These are phyloP conservation scores for Anguilla pacifica DNA, from an alignment of 2,797 vertebrate species.

Conservation along the genomic window DNA sequence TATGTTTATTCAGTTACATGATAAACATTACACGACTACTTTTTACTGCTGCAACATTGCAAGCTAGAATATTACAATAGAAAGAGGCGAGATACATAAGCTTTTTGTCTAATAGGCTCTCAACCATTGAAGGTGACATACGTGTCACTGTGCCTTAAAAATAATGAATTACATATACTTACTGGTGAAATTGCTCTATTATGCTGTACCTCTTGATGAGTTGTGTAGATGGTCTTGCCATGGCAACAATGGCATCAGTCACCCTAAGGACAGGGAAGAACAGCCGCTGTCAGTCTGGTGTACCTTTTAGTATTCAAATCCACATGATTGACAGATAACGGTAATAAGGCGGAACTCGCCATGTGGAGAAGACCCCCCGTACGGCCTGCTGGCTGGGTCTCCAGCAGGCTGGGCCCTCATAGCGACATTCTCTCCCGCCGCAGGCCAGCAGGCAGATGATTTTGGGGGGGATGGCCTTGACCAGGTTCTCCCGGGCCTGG, in stretches of 20 bases:
- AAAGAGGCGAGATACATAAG: background rate
- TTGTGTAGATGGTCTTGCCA: slow-evolving; percentile 74
- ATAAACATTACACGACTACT: background rate
- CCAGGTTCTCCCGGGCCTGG: slow-evolving; percentile 78
- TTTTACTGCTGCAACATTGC: background rate
- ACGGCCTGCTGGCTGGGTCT: slow-evolving; percentile 75
- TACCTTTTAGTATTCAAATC: background rate
- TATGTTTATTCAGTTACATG: background rate
- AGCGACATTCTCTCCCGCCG: slow-evolving; percentile 77
- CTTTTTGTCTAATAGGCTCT: background rate
- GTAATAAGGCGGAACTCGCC: slow-evolving; percentile 58
- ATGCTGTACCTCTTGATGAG: slow-evolving; percentile 77
- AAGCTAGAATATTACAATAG: background rate
- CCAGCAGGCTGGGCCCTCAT: slow-evolving; percentile 79
- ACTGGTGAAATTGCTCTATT: slow-evolving; percentile 78
- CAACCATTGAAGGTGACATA: background rate
- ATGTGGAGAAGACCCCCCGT: slow-evolving; percentile 78
- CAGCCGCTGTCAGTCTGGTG: background rate
- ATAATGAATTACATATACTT: slow-evolving; percentile 27
- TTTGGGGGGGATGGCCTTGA: slow-evolving; percentile 74
- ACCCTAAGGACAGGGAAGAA: slow-evolving; percentile 62
- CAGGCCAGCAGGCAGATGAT: slow-evolving; percentile 80
- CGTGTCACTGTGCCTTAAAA: background rate
- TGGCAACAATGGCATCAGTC: slow-evolving; percentile 80
- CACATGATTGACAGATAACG: background rate